phyloP scores from a whole-genome alignment of 2,888 invertebrate genomes.

The Himalopsyche kuldschensis region DNA sequence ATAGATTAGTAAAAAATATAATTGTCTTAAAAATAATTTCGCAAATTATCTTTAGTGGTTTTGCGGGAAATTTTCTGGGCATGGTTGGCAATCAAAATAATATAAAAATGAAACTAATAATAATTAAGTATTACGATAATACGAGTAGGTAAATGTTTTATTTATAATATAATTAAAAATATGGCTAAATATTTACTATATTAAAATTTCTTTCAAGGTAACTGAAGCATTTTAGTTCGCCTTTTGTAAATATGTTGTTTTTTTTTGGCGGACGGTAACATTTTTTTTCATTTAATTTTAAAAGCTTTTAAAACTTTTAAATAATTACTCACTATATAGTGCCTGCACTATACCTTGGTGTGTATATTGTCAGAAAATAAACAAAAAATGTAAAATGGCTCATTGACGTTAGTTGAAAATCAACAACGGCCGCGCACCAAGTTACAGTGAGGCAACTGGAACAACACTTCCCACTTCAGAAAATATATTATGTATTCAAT shows the following conservation, averaged over 20 bases:
- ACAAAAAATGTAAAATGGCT: background rate
- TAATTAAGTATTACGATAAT: background rate
- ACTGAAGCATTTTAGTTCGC: slow-evolving; percentile 17
- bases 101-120: background rate
- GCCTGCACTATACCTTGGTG: background rate
- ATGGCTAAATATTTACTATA: slow-evolving; percentile 1
- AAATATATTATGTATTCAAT: background rate
- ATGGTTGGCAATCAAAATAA: background rate
- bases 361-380: background rate
- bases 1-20: slow-evolving; percentile 5
- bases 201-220: slow-evolving; percentile 14
- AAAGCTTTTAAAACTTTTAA: background rate
- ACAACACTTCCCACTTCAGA: background rate
- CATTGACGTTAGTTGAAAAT: background rate
- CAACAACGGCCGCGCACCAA: background rate
- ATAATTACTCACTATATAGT: background rate
- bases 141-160: background rate
- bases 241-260: slow-evolving; percentile 15
- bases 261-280: slow-evolving; percentile 35
- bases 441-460: background rate
- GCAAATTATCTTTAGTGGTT: background rate
- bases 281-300: slow-evolving; percentile 10
- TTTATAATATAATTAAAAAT: background rate
- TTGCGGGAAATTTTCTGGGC: background rate
- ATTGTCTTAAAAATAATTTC: background rate